phyloP scores from a whole-genome alignment of 2,888 invertebrate genomes.

The Hydrotaea diabolus region DNA sequence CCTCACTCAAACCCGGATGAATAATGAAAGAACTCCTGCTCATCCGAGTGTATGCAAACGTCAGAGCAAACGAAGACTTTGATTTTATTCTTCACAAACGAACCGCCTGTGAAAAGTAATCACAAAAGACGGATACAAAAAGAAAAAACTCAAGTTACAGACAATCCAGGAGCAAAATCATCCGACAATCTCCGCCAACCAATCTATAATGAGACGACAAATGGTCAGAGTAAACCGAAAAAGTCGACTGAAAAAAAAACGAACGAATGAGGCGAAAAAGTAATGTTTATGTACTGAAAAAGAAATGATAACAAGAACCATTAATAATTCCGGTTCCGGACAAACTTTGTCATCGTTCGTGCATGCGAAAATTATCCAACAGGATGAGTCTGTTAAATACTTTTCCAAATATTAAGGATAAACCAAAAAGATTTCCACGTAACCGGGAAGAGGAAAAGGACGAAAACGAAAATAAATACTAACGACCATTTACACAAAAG shows the following conservation, averaged over 20 bases:
- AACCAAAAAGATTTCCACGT: conserved; percentile 16
- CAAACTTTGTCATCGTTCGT: conserved; percentile 55
- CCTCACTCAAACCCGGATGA: conserved; percentile 34
- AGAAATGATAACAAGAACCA: conserved; percentile 79
- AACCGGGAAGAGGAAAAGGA: not conserved
- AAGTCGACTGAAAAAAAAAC: conserved; percentile 24
- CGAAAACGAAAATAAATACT: conserved; percentile 33
- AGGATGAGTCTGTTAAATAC: conserved; percentile 55
- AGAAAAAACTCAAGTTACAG: not conserved
- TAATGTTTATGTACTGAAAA: conserved; percentile 80
- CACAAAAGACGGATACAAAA: conserved; percentile 13
- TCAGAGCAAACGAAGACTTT: not conserved
- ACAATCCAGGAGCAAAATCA: conserved; percentile 19
- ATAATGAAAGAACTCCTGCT: conserved; percentile 53
- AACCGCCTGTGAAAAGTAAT: conserved; percentile 38
- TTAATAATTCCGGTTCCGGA: conserved; percentile 76
- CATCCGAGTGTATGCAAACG: conserved; percentile 56
- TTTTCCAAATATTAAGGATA: conserved; percentile 47
- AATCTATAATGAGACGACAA: conserved; percentile 57
- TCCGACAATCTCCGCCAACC: conserved; percentile 25
- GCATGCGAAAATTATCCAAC: conserved; percentile 29
- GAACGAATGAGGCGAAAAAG: conserved; percentile 60
- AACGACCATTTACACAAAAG: conserved; percentile 18
- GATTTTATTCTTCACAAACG: conserved; percentile 11
- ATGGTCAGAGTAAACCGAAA: conserved; percentile 33